phyloP scores from a whole-genome alignment of 92 coral and sea anemone genomes.

The Phenganax stokvisi region DNA sequence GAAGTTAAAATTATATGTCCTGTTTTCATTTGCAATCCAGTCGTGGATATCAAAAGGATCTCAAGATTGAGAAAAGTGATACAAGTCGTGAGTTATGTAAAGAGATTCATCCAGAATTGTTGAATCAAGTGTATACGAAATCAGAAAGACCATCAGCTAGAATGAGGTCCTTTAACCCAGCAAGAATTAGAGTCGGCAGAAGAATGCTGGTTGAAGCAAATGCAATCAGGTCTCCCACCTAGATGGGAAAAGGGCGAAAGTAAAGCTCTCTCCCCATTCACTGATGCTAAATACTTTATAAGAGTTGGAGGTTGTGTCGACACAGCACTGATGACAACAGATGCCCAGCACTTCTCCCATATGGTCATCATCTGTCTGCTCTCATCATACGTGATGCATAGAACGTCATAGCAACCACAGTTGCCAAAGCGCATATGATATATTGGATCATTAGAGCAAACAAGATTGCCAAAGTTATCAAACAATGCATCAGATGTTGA shows the following conservation, averaged over 20 bases:
- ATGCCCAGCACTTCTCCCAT: conserved; percentile 50
- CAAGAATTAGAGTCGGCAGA: conserved; percentile 18
- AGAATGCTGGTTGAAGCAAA: conserved; percentile 31
- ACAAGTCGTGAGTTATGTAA: background rate
- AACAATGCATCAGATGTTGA: conserved; percentile 46
- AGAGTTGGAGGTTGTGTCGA: conserved; percentile 61
- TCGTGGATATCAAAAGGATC: conserved; percentile 22
- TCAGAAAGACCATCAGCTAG: background rate
- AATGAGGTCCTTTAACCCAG: background rate
- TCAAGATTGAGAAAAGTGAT: conserved; percentile 14
- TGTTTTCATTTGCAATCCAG: conserved; percentile 36
- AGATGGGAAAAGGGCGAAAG: conserved; percentile 12
- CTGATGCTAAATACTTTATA: conserved; percentile 51
- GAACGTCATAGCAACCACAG: conserved; percentile 49
- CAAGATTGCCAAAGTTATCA: conserved; percentile 43
- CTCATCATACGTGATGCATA: conserved; percentile 51
- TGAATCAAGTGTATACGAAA: background rate
- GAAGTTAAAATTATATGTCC: conserved; percentile 33
- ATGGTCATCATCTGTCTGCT: conserved; percentile 44
- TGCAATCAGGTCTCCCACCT: conserved; percentile 39
- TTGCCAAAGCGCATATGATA: conserved; percentile 44
- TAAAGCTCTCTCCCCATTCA: conserved; percentile 39
- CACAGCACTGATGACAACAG: conserved; percentile 40
- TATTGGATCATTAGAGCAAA: conserved; percentile 53
- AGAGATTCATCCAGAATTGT: no score